phyloP scores from a whole-genome alignment of 1,140 invertebrate species.

The Philopotamus ludificatus region DNA sequence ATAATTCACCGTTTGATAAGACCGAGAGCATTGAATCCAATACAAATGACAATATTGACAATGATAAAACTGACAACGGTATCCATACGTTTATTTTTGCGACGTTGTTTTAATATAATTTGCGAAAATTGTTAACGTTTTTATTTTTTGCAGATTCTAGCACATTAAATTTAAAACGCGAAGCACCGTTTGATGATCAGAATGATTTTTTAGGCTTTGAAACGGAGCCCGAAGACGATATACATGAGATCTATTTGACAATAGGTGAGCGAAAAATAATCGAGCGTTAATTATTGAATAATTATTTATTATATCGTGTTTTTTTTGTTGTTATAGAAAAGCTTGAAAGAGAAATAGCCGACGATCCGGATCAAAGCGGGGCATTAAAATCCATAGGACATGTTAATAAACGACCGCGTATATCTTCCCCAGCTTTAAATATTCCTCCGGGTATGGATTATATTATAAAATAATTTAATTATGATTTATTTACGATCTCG shows the following conservation, averaged over 20 bases:
- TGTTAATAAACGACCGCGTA: slow-evolving; percentile 10
- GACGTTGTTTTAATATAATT: too few species aligned
- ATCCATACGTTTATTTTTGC: too few species aligned
- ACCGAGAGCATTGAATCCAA: too few species aligned
- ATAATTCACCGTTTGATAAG: too few species aligned
- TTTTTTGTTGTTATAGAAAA: slow-evolving; percentile 26
- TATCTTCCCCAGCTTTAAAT: slow-evolving; percentile 29
- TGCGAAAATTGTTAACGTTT: too few species aligned
- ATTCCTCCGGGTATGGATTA: background rate
- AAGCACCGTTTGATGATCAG: background rate
- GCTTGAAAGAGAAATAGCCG: slow-evolving; percentile 32
- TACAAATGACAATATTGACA: too few species aligned
- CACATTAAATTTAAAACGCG: background rate
- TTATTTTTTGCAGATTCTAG: too few species aligned
- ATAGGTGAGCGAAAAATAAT: background rate
- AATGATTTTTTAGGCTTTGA: too few species aligned
- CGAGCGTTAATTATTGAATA: background rate
- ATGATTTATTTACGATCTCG: too few species aligned
- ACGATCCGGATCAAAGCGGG: too few species aligned
- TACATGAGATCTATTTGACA: background rate
- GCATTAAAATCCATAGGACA: too few species aligned
- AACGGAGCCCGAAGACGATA: background rate
- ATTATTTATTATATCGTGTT: slow-evolving; percentile 1
- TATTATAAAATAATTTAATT: background rate
- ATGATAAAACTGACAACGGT: background rate